A percentile compares a stretch with the other conserved stretches of the same genome.
phyloP scores from a whole-genome alignment of 1,140 invertebrate genomes.

The Liolophura sinensis region DNA sequence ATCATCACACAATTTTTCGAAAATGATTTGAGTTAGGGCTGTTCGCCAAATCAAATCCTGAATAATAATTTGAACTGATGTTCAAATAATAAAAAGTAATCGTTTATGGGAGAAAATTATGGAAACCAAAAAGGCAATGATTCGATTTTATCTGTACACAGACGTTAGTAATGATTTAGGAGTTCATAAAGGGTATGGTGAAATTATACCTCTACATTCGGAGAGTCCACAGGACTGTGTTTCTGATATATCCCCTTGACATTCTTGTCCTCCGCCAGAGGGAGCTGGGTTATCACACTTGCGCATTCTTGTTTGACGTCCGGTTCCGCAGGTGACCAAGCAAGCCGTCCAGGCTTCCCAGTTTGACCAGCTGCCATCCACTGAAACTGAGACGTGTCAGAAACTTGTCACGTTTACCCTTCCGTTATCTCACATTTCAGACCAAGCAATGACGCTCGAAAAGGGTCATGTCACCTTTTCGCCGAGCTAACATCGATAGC shows the following conservation, averaged over 20 bases:
- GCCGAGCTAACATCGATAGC: not conserved
- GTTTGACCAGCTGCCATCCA: slow-evolving; percentile 23
- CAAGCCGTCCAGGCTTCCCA: slow-evolving; percentile 27
- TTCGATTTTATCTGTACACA: slow-evolving; percentile 1
- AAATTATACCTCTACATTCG: not conserved
- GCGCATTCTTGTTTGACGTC: slow-evolving; percentile 12
- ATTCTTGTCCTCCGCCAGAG: slow-evolving; percentile 35
- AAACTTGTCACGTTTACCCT: not conserved
- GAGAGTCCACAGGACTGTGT: not conserved
- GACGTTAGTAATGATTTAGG: not conserved
- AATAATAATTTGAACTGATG: too few species aligned
- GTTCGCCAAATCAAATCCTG: too few species aligned
- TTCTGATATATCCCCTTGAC: slow-evolving; percentile 22
- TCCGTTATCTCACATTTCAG: not conserved
- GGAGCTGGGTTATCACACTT: slow-evolving; percentile 26
- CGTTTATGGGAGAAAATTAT: not conserved
- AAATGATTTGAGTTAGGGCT: too few species aligned
- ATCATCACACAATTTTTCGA: too few species aligned
- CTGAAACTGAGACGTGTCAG: too few species aligned
- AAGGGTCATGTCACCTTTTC: not conserved
- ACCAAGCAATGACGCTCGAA: not conserved
- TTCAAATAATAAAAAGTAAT: not conserved
- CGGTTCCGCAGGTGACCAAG: slow-evolving; percentile 17
- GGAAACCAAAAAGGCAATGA: not conserved
- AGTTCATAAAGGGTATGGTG: not conserved